Conservation (phyloP, 2,113 vertebrate species). For the Takifugu bimaculatus region DNA sequence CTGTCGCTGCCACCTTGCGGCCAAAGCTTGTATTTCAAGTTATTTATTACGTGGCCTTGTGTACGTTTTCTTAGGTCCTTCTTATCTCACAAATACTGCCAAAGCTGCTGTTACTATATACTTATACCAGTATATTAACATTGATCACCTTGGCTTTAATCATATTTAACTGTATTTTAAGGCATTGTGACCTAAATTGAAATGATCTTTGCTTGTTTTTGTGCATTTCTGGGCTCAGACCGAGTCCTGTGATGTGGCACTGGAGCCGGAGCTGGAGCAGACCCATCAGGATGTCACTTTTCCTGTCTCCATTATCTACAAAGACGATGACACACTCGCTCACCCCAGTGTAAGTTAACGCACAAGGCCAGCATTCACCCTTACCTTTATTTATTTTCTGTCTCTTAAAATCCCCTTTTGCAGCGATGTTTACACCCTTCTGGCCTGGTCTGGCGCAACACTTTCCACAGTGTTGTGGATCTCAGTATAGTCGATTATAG, state of each 20-base stretch:
- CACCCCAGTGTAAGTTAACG: constrained; percentile 86
- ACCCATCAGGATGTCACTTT: constrained; percentile 71
- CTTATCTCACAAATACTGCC: no score
- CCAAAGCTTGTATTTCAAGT: constrained; percentile 10
- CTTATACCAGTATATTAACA: no score
- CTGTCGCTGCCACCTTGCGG: constrained; percentile 65
- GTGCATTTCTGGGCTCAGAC: constrained; percentile 42
- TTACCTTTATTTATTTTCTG: neutral
- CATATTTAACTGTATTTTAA: neutral
- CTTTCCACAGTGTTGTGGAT: constrained; percentile 14
- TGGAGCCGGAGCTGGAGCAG: constrained; percentile 50
- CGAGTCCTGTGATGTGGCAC: constrained; percentile 37
- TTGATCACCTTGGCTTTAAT: no score
- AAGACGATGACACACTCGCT: constrained; percentile 86
- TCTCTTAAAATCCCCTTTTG: neutral
- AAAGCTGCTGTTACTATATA: no score
- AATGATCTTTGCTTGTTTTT: neutral
- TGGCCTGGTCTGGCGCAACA: constrained; percentile 9
- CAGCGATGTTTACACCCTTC: constrained; percentile 9
- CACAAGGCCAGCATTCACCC: neutral
- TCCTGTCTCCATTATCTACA: constrained; percentile 87
- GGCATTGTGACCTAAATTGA: neutral
- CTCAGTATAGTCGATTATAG: constrained; percentile 37
- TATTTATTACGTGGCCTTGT: neutral
- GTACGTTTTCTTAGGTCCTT: no score